Percentiles rank a stretch among this genome's conserved stretches.
phyloP scores from a whole-genome alignment of 1,140 invertebrate genomes.

The Drosophila varians region DNA sequence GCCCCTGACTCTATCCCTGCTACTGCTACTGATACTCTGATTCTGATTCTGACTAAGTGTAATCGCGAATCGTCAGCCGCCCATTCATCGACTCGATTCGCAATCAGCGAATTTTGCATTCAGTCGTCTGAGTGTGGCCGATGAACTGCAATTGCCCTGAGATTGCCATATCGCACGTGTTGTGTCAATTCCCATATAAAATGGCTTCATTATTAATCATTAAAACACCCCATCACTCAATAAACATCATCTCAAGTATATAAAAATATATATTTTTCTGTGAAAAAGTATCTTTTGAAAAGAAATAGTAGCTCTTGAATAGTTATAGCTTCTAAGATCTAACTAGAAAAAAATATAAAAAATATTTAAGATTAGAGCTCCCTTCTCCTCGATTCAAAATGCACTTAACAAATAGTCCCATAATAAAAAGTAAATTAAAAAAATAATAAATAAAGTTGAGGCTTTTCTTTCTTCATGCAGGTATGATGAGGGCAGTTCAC shows the following conservation, averaged over 20 bases:
- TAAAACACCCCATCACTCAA: not conserved
- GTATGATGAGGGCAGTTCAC: not conserved
- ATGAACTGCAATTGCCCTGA: slow-evolving; percentile 50
- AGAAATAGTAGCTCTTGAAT: too few relatives aligned
- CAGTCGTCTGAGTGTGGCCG: slow-evolving; percentile 18
- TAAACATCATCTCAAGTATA: not conserved
- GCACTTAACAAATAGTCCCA: too few relatives aligned
- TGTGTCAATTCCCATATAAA: not conserved
- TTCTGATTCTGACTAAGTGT: not conserved
- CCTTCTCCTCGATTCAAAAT: too few relatives aligned
- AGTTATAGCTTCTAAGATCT: too few relatives aligned
- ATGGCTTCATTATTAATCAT: not conserved
- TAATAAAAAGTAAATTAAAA: too few relatives aligned
- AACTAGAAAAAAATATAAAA: too few relatives aligned
- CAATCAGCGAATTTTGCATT: slow-evolving; percentile 21
- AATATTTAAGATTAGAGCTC: too few relatives aligned
- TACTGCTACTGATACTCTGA: not conserved
- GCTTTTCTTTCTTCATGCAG: not conserved
- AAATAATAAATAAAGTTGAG: too few relatives aligned
- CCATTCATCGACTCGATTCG: slow-evolving; percentile 32
- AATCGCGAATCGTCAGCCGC: slow-evolving; percentile 24
- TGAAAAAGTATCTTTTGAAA: too few relatives aligned
- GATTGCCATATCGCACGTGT: slow-evolving; percentile 33
- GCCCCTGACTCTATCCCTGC: too few relatives aligned
- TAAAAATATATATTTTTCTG: not conserved